A percentile compares a stretch with the other conserved stretches of the same genome.
Conservation (phyloP, 2,888 invertebrate genomes). For the Orthosia gracilis region DNA sequence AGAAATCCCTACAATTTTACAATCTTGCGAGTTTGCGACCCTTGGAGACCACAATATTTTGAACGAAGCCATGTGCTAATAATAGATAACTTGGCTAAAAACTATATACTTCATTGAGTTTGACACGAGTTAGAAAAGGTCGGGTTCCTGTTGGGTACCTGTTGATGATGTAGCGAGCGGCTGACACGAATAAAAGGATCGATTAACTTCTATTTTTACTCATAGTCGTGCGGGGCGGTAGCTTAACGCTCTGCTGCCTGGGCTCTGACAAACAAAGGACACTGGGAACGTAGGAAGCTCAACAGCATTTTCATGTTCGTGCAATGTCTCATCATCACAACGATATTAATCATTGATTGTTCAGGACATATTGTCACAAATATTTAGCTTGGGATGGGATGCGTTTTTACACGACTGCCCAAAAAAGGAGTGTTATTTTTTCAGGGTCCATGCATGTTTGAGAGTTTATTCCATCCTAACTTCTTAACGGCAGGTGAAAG, state of each 20-base stretch:
- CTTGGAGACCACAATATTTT: conserved; percentile 28
- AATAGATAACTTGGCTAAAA: conserved; percentile 52
- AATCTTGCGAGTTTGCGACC: conserved; percentile 25
- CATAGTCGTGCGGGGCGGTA: conserved; percentile 77
- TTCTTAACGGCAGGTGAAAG: no score
- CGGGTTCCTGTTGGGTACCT: conserved; percentile 64
- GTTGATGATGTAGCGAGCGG: conserved; percentile 79
- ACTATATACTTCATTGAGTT: conserved; percentile 63
- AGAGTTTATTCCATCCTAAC: no score
- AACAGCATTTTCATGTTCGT: conserved; percentile 77
- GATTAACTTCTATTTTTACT: conserved; percentile 90
- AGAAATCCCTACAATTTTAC: conserved; percentile 43
- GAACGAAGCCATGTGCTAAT: conserved; percentile 29
- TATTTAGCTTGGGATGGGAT: conserved; percentile 1
- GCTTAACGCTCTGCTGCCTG: conserved; percentile 74
- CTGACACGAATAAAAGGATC: conserved; percentile 89
- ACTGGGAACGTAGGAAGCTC: conserved; percentile 68
- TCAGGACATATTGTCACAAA: neutral
- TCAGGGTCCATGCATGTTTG: no score
- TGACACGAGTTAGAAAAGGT: conserved; percentile 67
- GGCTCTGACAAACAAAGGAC: conserved; percentile 77
- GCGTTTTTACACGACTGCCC: neutral
- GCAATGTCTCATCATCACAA: conserved; percentile 53
- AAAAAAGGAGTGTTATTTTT: no score
- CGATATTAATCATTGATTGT: conserved; percentile 31